phyloP scores from a whole-genome alignment of 2,113 vertebrate species.

The Gopherus flavomarginatus region DNA sequence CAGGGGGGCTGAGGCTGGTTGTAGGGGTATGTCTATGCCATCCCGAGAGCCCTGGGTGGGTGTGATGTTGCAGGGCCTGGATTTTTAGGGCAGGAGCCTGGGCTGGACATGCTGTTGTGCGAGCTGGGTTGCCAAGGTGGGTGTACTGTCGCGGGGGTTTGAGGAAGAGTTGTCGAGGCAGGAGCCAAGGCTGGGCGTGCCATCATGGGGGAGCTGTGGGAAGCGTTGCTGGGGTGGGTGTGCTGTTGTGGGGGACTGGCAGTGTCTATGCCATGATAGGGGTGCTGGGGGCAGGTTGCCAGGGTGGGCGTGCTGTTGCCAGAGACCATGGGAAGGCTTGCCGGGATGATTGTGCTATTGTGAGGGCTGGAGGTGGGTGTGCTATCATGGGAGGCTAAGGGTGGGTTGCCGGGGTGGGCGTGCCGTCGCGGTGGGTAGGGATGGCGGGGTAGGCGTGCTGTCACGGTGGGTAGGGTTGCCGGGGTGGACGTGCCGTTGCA shows the following conservation, averaged over 20 bases:
- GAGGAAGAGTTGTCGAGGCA: neutral
- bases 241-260: neutral
- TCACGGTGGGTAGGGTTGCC: neutral
- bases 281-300: neutral
- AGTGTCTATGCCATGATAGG: too few species aligned
- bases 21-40: neutral
- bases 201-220: too few species aligned
- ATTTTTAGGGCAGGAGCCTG: neutral
- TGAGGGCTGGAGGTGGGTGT: neutral
- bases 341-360: neutral
- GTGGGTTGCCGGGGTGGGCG: neutral
- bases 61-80: neutral
- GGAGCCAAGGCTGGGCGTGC: neutral
- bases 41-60: neutral
- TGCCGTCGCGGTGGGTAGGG: too few species aligned
- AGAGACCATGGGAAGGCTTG: too few species aligned
- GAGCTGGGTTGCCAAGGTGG: too few species aligned
- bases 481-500: rapidly evolving
- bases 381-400: too few species aligned
- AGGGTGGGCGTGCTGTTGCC: too few species aligned
- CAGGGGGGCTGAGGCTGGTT: too few species aligned
- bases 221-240: neutral
- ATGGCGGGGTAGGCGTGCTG: too few species aligned
- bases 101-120: neutral
- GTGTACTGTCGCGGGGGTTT: too few species aligned